Conservation (phyloP, 2,113 vertebrate genomes). For the Arenaria interpres region DNA sequence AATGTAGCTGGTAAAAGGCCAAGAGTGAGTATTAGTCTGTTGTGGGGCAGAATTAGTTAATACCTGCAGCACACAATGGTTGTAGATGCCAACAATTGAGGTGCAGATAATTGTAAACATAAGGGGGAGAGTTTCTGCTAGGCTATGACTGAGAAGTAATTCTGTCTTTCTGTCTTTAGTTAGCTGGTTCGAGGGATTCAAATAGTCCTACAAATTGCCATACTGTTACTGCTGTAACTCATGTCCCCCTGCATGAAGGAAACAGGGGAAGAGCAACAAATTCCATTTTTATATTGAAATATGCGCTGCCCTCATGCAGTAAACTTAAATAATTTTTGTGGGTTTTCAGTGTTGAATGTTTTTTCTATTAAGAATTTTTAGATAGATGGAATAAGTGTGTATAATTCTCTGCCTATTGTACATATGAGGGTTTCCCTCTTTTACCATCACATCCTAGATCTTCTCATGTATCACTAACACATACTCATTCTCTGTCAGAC, state of each 20-base stretch:
- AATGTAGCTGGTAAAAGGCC: background rate
- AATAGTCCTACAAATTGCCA: background rate
- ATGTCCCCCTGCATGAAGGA: background rate
- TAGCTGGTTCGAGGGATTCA: background rate
- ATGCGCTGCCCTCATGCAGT: background rate
- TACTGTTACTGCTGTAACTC: background rate
- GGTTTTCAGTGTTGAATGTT: background rate
- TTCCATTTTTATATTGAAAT: background rate
- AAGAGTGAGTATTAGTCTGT: background rate
- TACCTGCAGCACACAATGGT: background rate
- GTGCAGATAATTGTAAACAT: background rate
- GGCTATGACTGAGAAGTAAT: background rate
- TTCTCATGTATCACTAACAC: background rate
- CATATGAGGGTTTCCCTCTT: background rate
- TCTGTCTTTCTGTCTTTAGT: background rate
- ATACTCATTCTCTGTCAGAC: background rate
- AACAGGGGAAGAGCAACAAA: background rate
- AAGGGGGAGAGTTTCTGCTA: background rate
- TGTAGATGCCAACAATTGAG: background rate
- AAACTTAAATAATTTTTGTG: background rate
- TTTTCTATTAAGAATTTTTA: background rate
- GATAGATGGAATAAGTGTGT: background rate
- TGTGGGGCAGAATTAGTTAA: background rate
- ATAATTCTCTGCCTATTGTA: background rate
- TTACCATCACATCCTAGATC: background rate